These are phyloP conservation scores for Mythimna lalbum DNA, from an alignment of 2,888 invertebrate genomes.

Conservation along the genomic window DNA sequence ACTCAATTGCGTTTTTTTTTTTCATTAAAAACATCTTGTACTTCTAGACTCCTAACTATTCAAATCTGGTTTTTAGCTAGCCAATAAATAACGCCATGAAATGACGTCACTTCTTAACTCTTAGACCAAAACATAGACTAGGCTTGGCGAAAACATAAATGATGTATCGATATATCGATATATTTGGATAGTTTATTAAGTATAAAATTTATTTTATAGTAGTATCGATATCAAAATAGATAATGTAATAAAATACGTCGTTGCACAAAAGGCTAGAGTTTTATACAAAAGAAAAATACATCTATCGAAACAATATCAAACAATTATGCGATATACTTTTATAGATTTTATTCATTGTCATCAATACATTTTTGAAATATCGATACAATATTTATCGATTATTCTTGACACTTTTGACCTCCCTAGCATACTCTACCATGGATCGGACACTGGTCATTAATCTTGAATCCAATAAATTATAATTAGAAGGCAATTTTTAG, in stretches of 20 bases:
- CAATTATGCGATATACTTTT: too few relatives aligned
- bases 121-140: conserved; percentile 17
- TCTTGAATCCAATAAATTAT: conserved; percentile 47
- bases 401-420: not conserved
- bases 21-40: not conserved
- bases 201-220: too few relatives aligned
- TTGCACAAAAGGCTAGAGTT: too few relatives aligned
- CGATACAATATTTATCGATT: not conserved
- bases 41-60: conserved; percentile 18
- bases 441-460: conserved; percentile 33
- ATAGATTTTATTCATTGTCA: too few relatives aligned
- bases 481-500: conserved; percentile 43
- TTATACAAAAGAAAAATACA: too few relatives aligned
- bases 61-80: conserved; percentile 16
- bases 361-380: not conserved
- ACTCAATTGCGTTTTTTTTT: conserved; percentile 3
- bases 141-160: not conserved
- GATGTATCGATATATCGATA: not conserved
- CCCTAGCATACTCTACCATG: conserved; percentile 21
- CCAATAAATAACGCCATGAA: conserved; percentile 30
- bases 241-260: too few relatives aligned
- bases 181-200: not conserved
- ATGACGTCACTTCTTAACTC: conserved; percentile 35
- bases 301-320: too few relatives aligned
- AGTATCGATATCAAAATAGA: too few relatives aligned